Percentiles rank a stretch among this genome's conserved stretches.
Evolutionary conservation across 2,888 invertebrate genomes (phyloP).

Genomic region (Pseudococcus viburni): DNA sequence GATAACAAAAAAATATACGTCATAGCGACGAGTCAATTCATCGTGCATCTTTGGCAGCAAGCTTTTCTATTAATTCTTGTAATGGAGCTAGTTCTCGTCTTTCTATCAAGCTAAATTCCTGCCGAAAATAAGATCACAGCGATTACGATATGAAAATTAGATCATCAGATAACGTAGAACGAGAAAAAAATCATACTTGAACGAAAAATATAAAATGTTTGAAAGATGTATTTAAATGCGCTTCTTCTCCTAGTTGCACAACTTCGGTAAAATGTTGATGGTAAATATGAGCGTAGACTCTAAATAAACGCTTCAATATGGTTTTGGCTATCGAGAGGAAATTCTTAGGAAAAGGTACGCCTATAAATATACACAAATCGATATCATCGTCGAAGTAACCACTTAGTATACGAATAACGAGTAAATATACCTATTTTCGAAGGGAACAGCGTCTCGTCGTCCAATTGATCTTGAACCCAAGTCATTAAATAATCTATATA

Average conservation of each 20-base stretch:
- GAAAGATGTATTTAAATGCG: conserved; percentile 99
- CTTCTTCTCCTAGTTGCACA: conserved; percentile 97
- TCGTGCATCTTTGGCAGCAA: conserved; percentile 91
- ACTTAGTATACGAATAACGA: conserved; percentile 1
- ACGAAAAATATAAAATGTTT: conserved; percentile 99
- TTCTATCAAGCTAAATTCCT: conserved; percentile 98
- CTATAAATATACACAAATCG: conserved; percentile 72
- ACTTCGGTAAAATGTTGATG: conserved; percentile 99
- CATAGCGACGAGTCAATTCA: conserved; percentile 72
- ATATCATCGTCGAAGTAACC: background rate
- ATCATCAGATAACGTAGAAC: background rate
- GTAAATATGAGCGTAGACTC: conserved; percentile 99
- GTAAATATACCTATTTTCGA: conserved; percentile 87
- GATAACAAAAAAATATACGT: background rate
- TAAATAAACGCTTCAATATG: conserved; percentile 96
- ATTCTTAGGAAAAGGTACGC: conserved; percentile 98
- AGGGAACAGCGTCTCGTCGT: conserved; percentile 98
- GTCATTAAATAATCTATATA: conserved; percentile 99
- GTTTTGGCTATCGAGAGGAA: conserved; percentile 97
- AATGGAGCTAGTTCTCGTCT: conserved; percentile 95
- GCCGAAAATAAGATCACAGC: conserved; percentile 73
- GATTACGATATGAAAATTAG: background rate
- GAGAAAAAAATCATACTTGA: conserved; percentile 75
- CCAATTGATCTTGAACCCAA: conserved; percentile 99
- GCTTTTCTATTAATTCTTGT: conserved; percentile 96